These are phyloP conservation scores for Diadegma fenestrale DNA, from an alignment of 2,888 invertebrate species.

Conservation along the genomic window DNA sequence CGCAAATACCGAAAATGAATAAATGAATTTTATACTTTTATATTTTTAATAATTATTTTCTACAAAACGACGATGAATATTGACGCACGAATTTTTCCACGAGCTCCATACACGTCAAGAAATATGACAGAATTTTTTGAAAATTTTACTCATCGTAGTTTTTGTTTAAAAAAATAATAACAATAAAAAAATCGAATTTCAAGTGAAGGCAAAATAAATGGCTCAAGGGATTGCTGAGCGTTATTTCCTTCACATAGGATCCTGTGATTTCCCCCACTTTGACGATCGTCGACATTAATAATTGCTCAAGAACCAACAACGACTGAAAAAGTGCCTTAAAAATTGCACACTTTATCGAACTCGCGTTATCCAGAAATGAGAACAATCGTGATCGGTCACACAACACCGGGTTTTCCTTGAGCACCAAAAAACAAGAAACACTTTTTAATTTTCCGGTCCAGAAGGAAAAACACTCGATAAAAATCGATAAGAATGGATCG, in stretches of 20 bases:
- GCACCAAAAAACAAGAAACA: neutral
- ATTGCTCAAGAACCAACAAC: neutral
- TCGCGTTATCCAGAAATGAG: neutral
- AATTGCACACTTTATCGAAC: neutral
- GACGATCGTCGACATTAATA: neutral
- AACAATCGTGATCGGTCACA: conserved; percentile 7
- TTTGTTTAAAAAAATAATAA: too few species aligned
- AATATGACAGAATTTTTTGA: too few species aligned
- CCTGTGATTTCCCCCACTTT: neutral
- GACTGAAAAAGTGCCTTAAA: neutral
- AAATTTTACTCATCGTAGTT: too few species aligned
- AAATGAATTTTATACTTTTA: neutral
- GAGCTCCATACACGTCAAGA: too few species aligned
- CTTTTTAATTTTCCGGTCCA: neutral
- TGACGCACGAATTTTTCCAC: too few species aligned
- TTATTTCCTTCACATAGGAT: neutral
- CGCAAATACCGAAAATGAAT: neutral
- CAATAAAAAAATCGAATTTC: neutral
- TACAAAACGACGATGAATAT: too few species aligned
- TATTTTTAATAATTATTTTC: too few species aligned
- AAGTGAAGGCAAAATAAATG: neutral
- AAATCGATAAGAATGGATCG: neutral
- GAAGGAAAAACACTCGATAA: neutral
- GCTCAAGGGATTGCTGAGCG: neutral
- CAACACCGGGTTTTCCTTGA: neutral